Evolutionary conservation across 2,113 vertebrate genomes (phyloP).

Genomic region (Pseudolaguvia tuberculata): DNA sequence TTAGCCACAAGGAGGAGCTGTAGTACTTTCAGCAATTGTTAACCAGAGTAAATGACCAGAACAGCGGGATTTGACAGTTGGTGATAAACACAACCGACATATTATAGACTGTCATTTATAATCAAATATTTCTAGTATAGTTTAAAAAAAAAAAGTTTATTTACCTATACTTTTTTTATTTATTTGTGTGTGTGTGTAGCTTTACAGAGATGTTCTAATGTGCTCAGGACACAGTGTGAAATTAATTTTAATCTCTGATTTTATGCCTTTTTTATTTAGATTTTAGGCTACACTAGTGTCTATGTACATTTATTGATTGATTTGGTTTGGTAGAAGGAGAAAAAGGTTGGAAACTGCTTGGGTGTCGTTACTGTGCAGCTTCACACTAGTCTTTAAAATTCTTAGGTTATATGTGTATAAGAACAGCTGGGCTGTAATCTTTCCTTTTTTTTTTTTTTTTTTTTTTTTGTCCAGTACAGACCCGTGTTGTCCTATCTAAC

Average conservation of each 20-base stretch:
- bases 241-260: neutral
- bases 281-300: neutral
- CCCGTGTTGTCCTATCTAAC: constrained; percentile 59
- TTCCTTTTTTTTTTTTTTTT: neutral
- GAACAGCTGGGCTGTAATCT: too few species aligned
- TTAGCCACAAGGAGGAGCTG: too few species aligned
- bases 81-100: too few species aligned
- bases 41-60: too few species aligned
- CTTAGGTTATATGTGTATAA: neutral
- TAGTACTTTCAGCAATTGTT: too few species aligned
- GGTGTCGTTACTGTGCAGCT: neutral
- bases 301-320: neutral
- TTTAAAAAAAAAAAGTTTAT: too few species aligned
- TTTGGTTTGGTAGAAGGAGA: neutral
- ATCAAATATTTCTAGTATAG: too few species aligned
- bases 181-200: too few species aligned
- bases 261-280: neutral
- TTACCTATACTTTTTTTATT: too few species aligned
- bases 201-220: neutral
- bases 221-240: neutral
- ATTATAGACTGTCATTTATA: too few species aligned
- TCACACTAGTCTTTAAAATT: neutral
- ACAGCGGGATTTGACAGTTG: too few species aligned
- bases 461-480: constrained; percentile 13
- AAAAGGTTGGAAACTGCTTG: neutral